phyloP scores from a whole-genome alignment of 1,140 invertebrate genomes.

The Anagrus nilaparvatae region DNA sequence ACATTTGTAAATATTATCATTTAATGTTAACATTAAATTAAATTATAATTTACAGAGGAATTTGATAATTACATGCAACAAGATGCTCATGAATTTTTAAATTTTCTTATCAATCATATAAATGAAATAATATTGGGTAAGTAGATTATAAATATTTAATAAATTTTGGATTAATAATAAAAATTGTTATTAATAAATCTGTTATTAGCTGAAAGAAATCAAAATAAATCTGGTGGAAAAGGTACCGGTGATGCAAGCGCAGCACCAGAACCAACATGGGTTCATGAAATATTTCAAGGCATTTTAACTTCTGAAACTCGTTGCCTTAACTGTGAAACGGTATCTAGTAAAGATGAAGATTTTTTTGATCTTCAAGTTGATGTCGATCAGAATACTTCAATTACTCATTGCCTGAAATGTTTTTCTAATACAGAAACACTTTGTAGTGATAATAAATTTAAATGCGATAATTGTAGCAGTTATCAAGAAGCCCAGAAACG shows the following conservation, averaged over 20 bases:
- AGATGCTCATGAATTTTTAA: conserved; percentile 99
- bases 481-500: conserved; percentile 97
- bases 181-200: conserved; percentile 10
- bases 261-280: conserved; percentile 90
- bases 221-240: conserved; percentile 46
- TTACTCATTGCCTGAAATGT: conserved; percentile 94
- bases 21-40: conserved; percentile 4
- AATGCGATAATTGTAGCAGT: conserved; percentile 98
- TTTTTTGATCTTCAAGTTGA: conserved; percentile 99
- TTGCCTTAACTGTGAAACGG: conserved; percentile 99
- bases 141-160: conserved; percentile 19
- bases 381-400: conserved; percentile 98
- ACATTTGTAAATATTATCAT: neutral
- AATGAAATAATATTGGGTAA: conserved; percentile 87
- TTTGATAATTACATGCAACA: conserved; percentile 99
- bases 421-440: conserved; percentile 98
- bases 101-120: conserved; percentile 96
- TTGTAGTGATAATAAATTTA: conserved; percentile 99
- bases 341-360: conserved; percentile 98
- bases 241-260: conserved; percentile 36
- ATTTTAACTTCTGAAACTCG: conserved; percentile 97
- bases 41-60: conserved; percentile 63
- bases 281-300: conserved; percentile 99
- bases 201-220: conserved; percentile 67
- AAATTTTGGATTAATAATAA: conserved; percentile 1